A percentile compares a stretch with the other conserved stretches of the same genome.
These are phyloP conservation scores for Zele albiditarsus DNA, from an alignment of 2,888 invertebrate genomes.

Conservation along the genomic window DNA sequence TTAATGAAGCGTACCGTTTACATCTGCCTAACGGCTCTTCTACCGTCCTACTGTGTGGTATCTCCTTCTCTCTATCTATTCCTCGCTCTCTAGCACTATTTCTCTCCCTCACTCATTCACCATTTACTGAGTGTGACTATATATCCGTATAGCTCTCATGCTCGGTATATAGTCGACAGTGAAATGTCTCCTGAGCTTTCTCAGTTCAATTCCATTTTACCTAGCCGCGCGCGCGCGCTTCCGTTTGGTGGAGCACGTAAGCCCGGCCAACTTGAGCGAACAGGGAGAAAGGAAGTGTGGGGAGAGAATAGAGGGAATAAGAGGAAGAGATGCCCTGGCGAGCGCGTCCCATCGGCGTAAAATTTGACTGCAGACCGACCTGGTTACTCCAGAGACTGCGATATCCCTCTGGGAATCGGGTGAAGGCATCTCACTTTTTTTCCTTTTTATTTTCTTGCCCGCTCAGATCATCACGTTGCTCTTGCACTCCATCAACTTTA, in stretches of 20 bases:
- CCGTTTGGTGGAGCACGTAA: conserved; percentile 51
- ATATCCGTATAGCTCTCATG: background rate
- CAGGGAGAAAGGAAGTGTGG: background rate
- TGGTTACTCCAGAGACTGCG: conserved; percentile 29
- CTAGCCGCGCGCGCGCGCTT: conserved; percentile 34
- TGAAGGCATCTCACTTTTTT: background rate
- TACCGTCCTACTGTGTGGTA: conserved; percentile 24
- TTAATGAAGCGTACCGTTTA: conserved; percentile 67
- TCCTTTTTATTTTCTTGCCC: background rate
- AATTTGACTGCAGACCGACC: conserved; percentile 42
- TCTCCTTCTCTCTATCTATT: background rate
- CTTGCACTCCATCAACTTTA: conserved; percentile 19
- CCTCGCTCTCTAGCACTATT: too few relatives aligned
- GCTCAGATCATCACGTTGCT: background rate
- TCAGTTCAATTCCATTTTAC: conserved; percentile 53
- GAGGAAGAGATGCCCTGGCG: conserved; percentile 19
- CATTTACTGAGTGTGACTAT: conserved; percentile 1
- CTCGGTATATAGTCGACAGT: conserved; percentile 8
- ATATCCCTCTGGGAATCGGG: conserved; percentile 8
- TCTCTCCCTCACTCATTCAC: conserved; percentile 11
- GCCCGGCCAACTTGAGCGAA: conserved; percentile 47
- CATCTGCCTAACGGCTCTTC: conserved; percentile 58
- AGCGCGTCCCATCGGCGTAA: conserved; percentile 42
- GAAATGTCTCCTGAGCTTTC: conserved; percentile 52
- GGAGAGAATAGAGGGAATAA: background rate